Conservation (phyloP, 2,888 invertebrate species). For the Hydrotaea cyrtoneurina region DNA sequence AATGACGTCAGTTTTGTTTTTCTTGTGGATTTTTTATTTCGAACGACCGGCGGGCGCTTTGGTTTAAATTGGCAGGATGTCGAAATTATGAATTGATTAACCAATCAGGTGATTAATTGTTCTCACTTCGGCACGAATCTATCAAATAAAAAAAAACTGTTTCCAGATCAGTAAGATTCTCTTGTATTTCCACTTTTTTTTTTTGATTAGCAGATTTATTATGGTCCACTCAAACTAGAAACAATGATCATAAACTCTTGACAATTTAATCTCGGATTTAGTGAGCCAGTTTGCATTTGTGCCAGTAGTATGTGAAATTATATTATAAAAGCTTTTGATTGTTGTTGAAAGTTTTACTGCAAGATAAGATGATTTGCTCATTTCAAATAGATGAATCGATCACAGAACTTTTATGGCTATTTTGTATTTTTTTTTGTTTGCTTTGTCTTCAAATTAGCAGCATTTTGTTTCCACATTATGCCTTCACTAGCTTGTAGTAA, state of each 20-base stretch:
- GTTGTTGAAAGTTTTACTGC: slow-evolving; percentile 3
- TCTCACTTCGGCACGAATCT: too few relatives aligned
- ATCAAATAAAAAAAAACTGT: not conserved
- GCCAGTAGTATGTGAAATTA: not conserved
- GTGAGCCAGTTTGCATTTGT: not conserved
- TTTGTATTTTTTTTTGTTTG: too few relatives aligned
- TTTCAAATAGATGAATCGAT: not conserved
- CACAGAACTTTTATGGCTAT: too few relatives aligned
- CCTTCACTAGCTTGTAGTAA: too few relatives aligned
- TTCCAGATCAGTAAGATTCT: too few relatives aligned
- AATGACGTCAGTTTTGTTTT: not conserved
- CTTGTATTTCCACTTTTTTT: too few relatives aligned
- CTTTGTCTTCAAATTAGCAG: too few relatives aligned
- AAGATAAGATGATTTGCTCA: not conserved
- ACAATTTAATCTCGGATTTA: not conserved
- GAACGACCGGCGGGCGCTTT: not conserved
- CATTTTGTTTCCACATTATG: too few relatives aligned
- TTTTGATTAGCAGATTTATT: too few relatives aligned
- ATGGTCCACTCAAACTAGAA: not conserved
- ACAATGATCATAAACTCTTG: not conserved
- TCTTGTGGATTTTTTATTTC: not conserved
- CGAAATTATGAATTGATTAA: not conserved
- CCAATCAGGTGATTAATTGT: too few relatives aligned
- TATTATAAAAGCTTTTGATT: not conserved
- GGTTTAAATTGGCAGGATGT: not conserved